These are phyloP conservation scores for Cladorhizidae sp. DNA, from an alignment of 37 sponge, comb jelly and placozoan genomes.

Conservation along the genomic window DNA sequence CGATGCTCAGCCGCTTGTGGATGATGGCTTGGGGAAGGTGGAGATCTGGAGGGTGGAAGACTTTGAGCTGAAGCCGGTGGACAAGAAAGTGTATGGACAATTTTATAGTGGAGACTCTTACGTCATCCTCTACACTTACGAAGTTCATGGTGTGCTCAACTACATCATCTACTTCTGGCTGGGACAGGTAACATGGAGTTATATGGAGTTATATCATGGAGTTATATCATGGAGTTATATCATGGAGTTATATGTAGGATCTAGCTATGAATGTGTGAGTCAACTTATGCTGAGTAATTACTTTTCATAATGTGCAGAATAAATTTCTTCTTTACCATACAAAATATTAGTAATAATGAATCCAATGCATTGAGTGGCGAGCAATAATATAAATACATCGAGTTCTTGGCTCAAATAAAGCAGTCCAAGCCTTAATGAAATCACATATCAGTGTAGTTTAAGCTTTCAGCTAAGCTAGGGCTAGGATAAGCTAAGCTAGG, in stretches of 20 bases:
- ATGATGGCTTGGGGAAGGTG: conserved; percentile 86
- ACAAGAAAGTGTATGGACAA: conserved; percentile 79
- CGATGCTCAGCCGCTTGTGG: conserved; percentile 68
- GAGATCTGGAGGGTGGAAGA: conserved; percentile 90
- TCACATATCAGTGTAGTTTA: no score
- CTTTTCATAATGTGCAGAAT: not conserved
- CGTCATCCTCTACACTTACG: conserved; percentile 90
- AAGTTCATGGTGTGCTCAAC: conserved; percentile 71
- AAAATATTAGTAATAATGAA: no score
- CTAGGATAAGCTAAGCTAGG: no score
- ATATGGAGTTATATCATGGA: no score
- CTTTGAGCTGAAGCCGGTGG: conserved; percentile 82
- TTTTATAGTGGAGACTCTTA: conserved; percentile 97
- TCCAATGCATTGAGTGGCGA: no score
- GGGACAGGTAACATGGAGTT: conserved; percentile 62
- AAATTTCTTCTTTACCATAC: no score
- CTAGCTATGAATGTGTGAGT: not conserved
- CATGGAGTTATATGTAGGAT: no score
- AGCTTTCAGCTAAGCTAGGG: no score
- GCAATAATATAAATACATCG: no score
- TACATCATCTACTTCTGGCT: conserved; percentile 96
- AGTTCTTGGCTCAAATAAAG: no score
- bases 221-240: not conserved
- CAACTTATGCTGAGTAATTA: not conserved
- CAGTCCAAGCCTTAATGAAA: no score